Base-by-base conservation (phyloP, 1,140 invertebrate genomes). In the Hylaeus anthracinus region DNA sequence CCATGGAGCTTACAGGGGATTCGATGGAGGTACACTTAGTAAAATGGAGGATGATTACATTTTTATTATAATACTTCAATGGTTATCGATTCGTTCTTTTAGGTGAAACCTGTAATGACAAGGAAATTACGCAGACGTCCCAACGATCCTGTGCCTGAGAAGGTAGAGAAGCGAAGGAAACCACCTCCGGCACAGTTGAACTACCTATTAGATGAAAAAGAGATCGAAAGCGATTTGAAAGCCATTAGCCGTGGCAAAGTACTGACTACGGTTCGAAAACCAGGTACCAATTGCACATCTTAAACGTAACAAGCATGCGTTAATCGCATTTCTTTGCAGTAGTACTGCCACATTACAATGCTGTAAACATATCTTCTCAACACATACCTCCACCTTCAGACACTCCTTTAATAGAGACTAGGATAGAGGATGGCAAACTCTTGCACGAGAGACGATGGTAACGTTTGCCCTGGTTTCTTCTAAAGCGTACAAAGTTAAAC, bases 371-470 rank as follows among this genome's bases (percentile, higher is more conserved):
- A 88, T 71, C 92, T 91, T 90, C 89, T 85, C 89, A 92, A 83
- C 90, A 90, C 82, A 90, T 90, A 79, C 86, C 88, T 73, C 88
- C 90, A 41, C 60, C 93, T 55, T 85, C 84, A 60, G 94, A 95
- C 74, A 84, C 92, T 5, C 90, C 94, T 72, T 91, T 95, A 45
- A 94, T 95, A 48, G 98, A 98, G 88, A 97, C 97, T 15, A 95
- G 96, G 87, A 98, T 99, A 87, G 98, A 99, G 94, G 98, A 99
- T 94, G 98, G 98, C 72, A 98, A 98, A 94, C 93, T 99, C 64
- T 95, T 97, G 87, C 99, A 98, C 94, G 98, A 99, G 93, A 96
- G 97, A 87, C 95, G 97, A 93, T 99, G 98, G 98, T 96, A 93
- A 93, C 43, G 67, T 14, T 53, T 58, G 1, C 56, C 77, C 80